Conservation (phyloP, 2,113 vertebrate species). For the Alces alces region DNA sequence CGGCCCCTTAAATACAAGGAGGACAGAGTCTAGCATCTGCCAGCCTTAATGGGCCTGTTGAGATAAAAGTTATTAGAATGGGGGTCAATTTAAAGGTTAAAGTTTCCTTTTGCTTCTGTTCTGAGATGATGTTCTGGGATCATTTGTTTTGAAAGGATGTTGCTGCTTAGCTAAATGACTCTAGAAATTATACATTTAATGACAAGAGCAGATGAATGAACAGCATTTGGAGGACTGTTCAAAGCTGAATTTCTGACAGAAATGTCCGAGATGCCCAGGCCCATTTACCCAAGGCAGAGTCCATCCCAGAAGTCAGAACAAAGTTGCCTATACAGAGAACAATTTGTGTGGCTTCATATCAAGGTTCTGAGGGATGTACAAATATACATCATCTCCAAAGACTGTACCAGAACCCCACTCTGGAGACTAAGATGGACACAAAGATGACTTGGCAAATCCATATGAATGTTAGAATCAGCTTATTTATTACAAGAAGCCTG, state of each 20-base stretch:
- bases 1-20: background rate
- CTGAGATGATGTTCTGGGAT: background rate
- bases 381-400: background rate
- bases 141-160: background rate
- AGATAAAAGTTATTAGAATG: background rate
- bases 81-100: background rate
- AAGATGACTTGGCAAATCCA: background rate
- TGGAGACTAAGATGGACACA: background rate
- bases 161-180: background rate
- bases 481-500: background rate
- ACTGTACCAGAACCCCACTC: background rate
- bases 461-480: background rate
- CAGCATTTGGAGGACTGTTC: background rate
- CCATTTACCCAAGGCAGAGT: too few relatives aligned
- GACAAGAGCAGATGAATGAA: background rate
- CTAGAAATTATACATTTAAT: background rate
- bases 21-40: background rate
- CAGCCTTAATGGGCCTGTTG: background rate
- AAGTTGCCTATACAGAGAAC: background rate
- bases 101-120: background rate
- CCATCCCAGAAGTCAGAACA: background rate
- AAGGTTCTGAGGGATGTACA: background rate
- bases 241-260: background rate
- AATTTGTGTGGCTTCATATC: background rate
- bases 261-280: background rate